Evolutionary conservation across 2,888 invertebrate species (phyloP).

Genomic region (Callinectes sapidus): DNA sequence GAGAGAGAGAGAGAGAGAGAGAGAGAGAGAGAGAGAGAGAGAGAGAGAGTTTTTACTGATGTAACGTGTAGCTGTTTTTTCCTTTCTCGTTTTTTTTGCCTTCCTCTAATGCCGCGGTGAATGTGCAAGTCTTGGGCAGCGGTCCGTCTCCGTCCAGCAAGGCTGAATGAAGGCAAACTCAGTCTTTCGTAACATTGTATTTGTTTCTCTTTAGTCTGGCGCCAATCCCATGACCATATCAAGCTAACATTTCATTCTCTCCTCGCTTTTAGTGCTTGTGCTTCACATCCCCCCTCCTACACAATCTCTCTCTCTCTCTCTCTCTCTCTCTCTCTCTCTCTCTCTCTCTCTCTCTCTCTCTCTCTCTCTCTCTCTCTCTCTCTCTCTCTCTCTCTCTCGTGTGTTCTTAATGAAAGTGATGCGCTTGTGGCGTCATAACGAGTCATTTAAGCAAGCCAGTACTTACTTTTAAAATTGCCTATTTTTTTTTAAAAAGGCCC

Average conservation of each 20-base stretch:
- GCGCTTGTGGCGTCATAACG: neutral
- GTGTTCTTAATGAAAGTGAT: too few species aligned
- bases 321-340: constrained; percentile 1
- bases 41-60: constrained; percentile 6
- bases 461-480: neutral
- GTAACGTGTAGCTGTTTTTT: neutral
- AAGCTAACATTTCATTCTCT: neutral
- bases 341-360: too few species aligned
- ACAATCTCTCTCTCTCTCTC: neutral
- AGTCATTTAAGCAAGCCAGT: neutral
- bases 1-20: constrained; percentile 15
- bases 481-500: too few species aligned
- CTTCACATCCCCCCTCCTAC: neutral
- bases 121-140: neutral
- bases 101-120: neutral
- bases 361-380: too few species aligned
- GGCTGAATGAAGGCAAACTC: neutral
- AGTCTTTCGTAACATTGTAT: neutral
- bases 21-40: constrained; percentile 37
- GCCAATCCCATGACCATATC: neutral
- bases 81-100: neutral
- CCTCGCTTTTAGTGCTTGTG: neutral
- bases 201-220: neutral
- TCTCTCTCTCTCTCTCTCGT: too few species aligned
- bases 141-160: neutral